These are phyloP conservation scores for Cacatua alba DNA, from an alignment of 2,113 vertebrate species.

Conservation along the genomic window DNA sequence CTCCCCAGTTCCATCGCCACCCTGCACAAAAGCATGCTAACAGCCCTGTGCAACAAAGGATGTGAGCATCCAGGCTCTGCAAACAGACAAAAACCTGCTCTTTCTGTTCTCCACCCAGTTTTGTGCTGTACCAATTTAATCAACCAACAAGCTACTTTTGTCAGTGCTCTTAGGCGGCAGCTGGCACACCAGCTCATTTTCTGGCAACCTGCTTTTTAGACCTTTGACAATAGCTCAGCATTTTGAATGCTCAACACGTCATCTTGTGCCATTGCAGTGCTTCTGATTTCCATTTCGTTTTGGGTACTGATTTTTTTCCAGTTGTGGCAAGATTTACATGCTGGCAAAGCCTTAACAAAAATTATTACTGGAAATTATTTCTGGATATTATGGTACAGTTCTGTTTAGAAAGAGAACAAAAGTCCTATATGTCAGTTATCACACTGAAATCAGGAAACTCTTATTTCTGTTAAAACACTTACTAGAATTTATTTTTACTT, in stretches of 20 bases:
- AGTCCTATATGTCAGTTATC: background rate
- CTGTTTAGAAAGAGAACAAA: background rate
- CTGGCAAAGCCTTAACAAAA: background rate
- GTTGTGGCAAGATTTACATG: background rate
- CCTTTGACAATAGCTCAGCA: background rate
- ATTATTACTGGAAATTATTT: background rate
- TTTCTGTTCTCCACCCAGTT: background rate
- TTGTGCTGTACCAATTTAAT: background rate
- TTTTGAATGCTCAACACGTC: background rate
- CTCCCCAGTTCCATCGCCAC: background rate
- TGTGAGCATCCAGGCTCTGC: background rate
- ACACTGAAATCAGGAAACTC: background rate
- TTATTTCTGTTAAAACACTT: background rate
- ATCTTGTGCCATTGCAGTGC: background rate
- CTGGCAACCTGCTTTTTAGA: background rate
- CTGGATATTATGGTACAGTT: background rate
- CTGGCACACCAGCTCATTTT: background rate
- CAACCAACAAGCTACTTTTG: background rate
- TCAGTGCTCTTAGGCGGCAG: background rate
- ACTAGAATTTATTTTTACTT: background rate
- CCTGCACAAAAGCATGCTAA: rapidly evolving
- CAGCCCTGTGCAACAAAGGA: background rate
- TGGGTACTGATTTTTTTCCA: background rate
- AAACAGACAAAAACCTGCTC: background rate
- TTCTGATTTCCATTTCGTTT: background rate